Conservation (phyloP, 2,113 vertebrate genomes). For the Andinoacara biseriatus region DNA sequence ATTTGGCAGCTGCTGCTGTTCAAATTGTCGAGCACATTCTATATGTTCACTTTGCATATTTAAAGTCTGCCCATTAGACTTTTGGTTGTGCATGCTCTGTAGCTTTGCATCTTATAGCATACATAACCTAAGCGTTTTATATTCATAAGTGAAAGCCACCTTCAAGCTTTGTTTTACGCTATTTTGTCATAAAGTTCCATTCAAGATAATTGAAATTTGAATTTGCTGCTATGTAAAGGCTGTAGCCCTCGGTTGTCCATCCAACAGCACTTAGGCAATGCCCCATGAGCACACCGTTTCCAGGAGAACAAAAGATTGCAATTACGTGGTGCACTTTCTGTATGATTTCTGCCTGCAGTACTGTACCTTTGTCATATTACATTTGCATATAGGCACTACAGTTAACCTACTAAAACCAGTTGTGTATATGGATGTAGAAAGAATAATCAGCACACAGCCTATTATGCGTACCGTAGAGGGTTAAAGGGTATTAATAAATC, state of each 20-base stretch:
- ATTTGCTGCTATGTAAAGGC: background rate
- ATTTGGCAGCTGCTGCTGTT: background rate
- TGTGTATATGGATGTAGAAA: background rate
- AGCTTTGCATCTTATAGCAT: background rate
- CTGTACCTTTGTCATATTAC: background rate
- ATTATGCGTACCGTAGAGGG: too few relatives aligned
- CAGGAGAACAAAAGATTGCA: slow-evolving; percentile 1
- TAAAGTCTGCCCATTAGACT: background rate
- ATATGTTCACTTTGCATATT: background rate
- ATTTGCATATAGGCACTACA: background rate
- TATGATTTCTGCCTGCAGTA: background rate
- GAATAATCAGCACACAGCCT: background rate
- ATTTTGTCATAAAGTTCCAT: background rate
- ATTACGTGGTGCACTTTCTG: background rate
- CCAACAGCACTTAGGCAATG: background rate
- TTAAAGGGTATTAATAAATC: background rate
- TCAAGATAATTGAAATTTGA: background rate
- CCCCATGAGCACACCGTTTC: background rate
- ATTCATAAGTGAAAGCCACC: background rate
- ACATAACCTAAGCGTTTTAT: background rate
- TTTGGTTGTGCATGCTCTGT: background rate
- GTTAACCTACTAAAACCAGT: background rate
- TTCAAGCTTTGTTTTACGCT: background rate
- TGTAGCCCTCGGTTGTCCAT: background rate
- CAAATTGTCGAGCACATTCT: background rate